phyloP scores from a whole-genome alignment of 2,113 vertebrate species.

The Serilophus lunatus region DNA sequence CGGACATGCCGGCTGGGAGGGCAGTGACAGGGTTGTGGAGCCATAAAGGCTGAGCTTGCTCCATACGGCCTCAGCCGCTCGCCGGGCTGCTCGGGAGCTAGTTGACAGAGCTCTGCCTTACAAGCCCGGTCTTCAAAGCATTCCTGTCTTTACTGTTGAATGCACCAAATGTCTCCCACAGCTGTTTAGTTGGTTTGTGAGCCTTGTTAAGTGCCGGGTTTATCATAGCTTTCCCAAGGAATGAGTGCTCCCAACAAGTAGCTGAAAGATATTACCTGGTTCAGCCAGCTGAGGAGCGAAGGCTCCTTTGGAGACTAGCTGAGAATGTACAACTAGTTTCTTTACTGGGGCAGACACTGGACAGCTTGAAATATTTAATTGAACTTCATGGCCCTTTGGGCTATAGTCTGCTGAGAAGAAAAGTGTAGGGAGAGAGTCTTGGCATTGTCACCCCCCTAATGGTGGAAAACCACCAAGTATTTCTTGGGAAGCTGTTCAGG shows the following conservation, averaged over 20 bases:
- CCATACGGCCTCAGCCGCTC: not conserved
- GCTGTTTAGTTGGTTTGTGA: slow-evolving; percentile 55
- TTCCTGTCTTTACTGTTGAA: slow-evolving; percentile 60
- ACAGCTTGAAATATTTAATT: not conserved
- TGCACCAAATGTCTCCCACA: slow-evolving; percentile 51
- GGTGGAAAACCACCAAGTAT: not conserved
- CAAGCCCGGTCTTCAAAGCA: slow-evolving; percentile 49
- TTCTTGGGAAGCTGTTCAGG: not conserved
- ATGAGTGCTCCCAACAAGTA: not conserved
- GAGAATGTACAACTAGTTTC: not conserved
- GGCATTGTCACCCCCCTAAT: rapidly evolving
- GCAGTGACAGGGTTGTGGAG: not conserved
- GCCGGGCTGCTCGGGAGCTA: not conserved
- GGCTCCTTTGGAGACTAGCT: not conserved
- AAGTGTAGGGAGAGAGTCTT: not conserved
- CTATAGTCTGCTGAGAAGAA: not conserved
- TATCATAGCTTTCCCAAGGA: slow-evolving; percentile 40
- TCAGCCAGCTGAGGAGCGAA: not conserved
- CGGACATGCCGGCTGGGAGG: not conserved
- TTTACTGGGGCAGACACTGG: not conserved
- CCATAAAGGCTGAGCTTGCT: slow-evolving; percentile 11
- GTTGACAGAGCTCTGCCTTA: slow-evolving; percentile 17
- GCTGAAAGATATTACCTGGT: slow-evolving; percentile 48
- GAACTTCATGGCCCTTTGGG: not conserved
- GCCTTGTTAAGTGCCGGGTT: slow-evolving; percentile 50